Evolutionary conservation across 2,113 vertebrate genomes (phyloP), one percentile per base, ranked within the genome.

Genomic region (Salvelinus fontinalis): DNA sequence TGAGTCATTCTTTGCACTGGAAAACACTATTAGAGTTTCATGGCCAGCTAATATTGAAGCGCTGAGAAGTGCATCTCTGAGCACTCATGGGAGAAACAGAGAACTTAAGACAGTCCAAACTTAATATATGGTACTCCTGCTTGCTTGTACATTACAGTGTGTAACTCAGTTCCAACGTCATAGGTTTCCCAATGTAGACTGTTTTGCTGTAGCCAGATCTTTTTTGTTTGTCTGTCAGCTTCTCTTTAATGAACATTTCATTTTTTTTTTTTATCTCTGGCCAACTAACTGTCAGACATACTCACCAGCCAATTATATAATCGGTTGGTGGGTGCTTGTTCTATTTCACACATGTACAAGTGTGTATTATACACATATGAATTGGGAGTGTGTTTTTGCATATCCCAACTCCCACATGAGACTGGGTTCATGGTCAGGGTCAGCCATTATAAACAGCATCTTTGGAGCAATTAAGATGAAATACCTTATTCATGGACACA

Each of bases 231-330:
- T 69, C n/a, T 72, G 59, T 74, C 48, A 67, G 64, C 66, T 76
- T 77, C 78, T 82, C 77, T 80, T 81, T 76, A 84, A 81, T 78
- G 73, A 82, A 71, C 77, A 72, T 49, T 48, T 60, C 74, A 79
- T 73, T 69, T 77, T 81, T 79, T 73, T 81, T 79, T 73, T 81
- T 79, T 73, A 83, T 84, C 77, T 49, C 71, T 74, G 71, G 81
- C 81, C 83, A 84, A 75, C 54, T 70, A 71, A 64, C 73, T 71
- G 77, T 77, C 67, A 75, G 51, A 62, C 49, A 71, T 14, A 83
- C 74, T 75, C 74, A 68, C 71, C 57, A 79, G 49, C 74, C 74
- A 44, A 9, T 44, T 44, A 3, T 44, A 44, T 44, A 44, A 12
- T 44, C 2, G 2, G 11, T 44, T 44, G 39, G 39, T 44, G 39